These are phyloP conservation scores for Pelosia muscerda DNA, from an alignment of 2,888 invertebrate species.

Conservation along the genomic window DNA sequence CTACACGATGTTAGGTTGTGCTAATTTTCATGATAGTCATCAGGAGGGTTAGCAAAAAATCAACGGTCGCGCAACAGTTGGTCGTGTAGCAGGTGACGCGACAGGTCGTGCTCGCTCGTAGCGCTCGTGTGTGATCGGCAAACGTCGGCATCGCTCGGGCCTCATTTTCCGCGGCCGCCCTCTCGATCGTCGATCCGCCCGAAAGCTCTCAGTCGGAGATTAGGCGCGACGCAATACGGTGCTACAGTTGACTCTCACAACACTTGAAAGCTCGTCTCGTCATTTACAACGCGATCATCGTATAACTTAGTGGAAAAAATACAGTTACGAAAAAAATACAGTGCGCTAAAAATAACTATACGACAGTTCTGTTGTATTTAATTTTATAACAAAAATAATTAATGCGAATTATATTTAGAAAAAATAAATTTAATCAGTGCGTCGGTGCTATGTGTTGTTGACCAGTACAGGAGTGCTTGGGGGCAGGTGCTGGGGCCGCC, in stretches of 20 bases:
- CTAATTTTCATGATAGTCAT: constrained; percentile 76
- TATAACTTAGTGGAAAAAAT: constrained; percentile 19
- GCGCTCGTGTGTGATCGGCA: constrained; percentile 59
- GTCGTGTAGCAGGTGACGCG: constrained; percentile 83
- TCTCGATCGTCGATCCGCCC: constrained; percentile 81
- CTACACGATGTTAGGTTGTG: constrained; percentile 53
- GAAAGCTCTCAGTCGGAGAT: constrained; percentile 83
- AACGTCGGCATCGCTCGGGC: constrained; percentile 59
- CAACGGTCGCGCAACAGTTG: constrained; percentile 87
- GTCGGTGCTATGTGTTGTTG: constrained; percentile 70
- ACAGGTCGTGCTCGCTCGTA: constrained; percentile 76
- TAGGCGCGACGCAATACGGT: constrained; percentile 73
- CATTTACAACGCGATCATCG: constrained; percentile 47
- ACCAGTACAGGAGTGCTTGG: constrained; percentile 66
- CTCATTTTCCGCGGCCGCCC: constrained; percentile 80
- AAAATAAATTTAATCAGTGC: constrained; percentile 42
- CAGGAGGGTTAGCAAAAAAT: constrained; percentile 76
- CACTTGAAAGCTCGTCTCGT: constrained; percentile 61
- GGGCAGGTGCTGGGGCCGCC: constrained; percentile 83
- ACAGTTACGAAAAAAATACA: background rate
- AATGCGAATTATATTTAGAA: constrained; percentile 18
- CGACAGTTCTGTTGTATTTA: background rate
- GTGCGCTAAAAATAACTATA: constrained; percentile 10
- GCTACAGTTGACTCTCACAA: constrained; percentile 56
- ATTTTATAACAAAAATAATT: constrained; percentile 10